Conservation (phyloP, 2,888 invertebrate species). For the Pandemis corylana region DNA sequence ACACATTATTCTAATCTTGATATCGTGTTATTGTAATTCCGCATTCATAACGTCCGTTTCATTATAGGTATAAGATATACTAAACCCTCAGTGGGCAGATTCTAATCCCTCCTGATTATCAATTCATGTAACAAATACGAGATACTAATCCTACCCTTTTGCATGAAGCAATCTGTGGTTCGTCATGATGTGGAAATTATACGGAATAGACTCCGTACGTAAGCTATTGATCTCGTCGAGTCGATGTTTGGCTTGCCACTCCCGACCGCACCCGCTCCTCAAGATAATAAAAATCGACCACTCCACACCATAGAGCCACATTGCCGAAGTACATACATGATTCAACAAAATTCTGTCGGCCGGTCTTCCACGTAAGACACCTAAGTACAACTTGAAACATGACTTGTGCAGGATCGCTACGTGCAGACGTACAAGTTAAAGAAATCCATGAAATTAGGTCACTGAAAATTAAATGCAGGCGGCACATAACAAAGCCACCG, state of each 20-base stretch:
- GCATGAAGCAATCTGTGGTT: not conserved
- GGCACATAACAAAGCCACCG: not conserved
- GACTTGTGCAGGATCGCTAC: not conserved
- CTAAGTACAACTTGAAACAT: conserved; percentile 3
- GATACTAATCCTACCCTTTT: conserved; percentile 3
- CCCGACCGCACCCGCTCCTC: conserved; percentile 76
- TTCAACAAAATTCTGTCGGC: conserved; percentile 27
- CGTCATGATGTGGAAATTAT: conserved; percentile 48
- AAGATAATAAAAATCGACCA: conserved; percentile 82
- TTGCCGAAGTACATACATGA: conserved; percentile 50
- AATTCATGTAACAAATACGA: not conserved
- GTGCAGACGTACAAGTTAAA: conserved; percentile 4
- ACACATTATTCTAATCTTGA: no score
- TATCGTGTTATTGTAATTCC: no score
- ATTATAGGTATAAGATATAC: no score
- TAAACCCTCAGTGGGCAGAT: not conserved
- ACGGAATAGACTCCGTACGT: conserved; percentile 68
- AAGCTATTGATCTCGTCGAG: conserved; percentile 74
- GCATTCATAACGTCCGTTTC: no score
- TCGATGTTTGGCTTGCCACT: conserved; percentile 77
- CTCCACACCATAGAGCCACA: conserved; percentile 61
- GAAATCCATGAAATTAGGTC: not conserved
- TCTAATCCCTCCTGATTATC: not conserved
- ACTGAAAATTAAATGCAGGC: not conserved
- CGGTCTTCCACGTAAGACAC: conserved; percentile 9